phyloP scores from a whole-genome alignment of 2,797 vertebrate species.

The Sciaenops ocellatus region DNA sequence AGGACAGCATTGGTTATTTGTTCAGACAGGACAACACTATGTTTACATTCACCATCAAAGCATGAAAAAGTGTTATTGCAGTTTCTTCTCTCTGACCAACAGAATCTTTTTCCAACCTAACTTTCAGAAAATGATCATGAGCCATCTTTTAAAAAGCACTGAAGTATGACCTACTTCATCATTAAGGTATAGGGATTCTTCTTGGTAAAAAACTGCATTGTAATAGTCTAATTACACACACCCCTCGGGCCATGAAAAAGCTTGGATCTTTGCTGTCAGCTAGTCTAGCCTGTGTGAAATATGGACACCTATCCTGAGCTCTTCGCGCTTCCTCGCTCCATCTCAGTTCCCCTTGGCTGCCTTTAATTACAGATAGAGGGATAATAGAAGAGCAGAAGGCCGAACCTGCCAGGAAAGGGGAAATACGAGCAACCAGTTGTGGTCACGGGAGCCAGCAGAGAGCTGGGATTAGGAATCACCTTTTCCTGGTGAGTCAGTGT shows the following conservation, averaged over 20 bases:
- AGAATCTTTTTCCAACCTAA: neutral
- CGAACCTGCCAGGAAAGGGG: slow-evolving; percentile 56
- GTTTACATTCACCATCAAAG: neutral
- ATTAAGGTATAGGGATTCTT: slow-evolving; percentile 13
- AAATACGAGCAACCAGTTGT: slow-evolving; percentile 43
- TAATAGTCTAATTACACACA: slow-evolving; percentile 52
- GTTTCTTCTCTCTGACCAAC: neutral
- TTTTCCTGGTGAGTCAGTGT: slow-evolving; percentile 30
- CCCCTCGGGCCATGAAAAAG: slow-evolving; percentile 20
- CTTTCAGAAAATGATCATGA: neutral
- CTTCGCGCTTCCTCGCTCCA: slow-evolving; percentile 53
- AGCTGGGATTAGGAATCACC: slow-evolving; percentile 60
- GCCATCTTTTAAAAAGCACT: neutral
- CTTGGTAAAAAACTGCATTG: slow-evolving; percentile 33
- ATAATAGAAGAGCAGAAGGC: slow-evolving; percentile 72
- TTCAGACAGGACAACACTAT: neutral
- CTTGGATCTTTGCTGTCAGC: slow-evolving; percentile 51
- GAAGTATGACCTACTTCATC: slow-evolving; percentile 14
- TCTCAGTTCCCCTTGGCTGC: slow-evolving; percentile 82
- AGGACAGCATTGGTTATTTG: slow-evolving; percentile 15
- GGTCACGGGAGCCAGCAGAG: slow-evolving; percentile 50
- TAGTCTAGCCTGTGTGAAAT: slow-evolving; percentile 65
- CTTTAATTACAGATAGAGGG: slow-evolving; percentile 87
- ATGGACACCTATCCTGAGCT: slow-evolving; percentile 74
- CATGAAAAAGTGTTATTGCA: neutral